Evolutionary conservation across 23 tunicate genomes (phyloP).

Genomic region (Botrylloides violaceus): DNA sequence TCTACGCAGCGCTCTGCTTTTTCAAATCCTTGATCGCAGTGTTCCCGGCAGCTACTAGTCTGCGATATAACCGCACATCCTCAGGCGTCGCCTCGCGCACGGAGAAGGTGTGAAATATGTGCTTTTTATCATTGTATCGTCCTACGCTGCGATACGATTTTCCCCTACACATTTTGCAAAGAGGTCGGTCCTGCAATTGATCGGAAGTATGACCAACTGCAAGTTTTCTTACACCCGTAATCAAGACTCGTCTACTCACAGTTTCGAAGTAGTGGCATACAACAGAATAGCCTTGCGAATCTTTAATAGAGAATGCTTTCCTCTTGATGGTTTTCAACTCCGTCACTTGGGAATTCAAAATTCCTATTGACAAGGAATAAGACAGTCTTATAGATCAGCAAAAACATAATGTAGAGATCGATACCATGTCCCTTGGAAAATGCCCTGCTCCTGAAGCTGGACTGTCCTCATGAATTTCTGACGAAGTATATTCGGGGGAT

Average conservation of each 20-base stretch:
- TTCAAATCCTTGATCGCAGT: neutral
- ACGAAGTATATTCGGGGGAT: too few species aligned
- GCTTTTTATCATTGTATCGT: neutral
- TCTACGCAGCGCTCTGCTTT: too few species aligned
- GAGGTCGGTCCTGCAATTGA: neutral
- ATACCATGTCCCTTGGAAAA: too few species aligned
- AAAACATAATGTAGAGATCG: too few species aligned
- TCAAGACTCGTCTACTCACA: neutral
- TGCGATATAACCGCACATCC: constrained; percentile 8
- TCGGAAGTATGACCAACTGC: neutral
- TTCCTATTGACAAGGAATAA: too few species aligned
- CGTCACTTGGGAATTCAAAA: neutral
- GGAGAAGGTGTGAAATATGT: constrained; percentile 3
- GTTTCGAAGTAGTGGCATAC: neutral
- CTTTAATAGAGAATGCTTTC: neutral
- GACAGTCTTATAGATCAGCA: too few species aligned
- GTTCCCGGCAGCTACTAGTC: constrained; percentile 8
- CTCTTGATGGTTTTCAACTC: neutral
- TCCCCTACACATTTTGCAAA: constrained; percentile 3
- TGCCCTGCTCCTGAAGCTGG: too few species aligned
- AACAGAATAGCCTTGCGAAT: neutral
- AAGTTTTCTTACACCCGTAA: neutral
- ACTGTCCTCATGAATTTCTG: too few species aligned
- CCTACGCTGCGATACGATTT: constrained; percentile 11
- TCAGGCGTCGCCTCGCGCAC: constrained; percentile 8